phyloP scores from a whole-genome alignment of 2,113 vertebrate species.

The Burhinus bistriatus region DNA sequence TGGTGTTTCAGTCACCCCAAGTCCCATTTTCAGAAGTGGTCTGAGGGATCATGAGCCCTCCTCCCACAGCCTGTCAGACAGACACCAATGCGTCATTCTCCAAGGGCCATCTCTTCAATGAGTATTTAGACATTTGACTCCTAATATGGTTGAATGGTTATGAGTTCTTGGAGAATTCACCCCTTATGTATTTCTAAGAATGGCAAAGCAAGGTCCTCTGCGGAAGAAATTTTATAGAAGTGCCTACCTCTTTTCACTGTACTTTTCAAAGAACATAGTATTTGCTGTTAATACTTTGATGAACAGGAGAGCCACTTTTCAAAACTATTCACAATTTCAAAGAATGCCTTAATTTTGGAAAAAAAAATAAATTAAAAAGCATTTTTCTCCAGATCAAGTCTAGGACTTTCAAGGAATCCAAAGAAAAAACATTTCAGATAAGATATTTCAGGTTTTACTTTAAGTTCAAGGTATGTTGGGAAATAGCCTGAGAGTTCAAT shows the following conservation, averaged over 20 bases:
- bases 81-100: background rate
- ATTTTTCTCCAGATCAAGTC: background rate
- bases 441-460: background rate
- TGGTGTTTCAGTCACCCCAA: fast-evolving
- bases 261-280: background rate
- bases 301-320: background rate
- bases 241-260: background rate
- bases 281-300: background rate
- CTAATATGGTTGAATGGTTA: background rate
- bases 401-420: background rate
- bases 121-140: background rate
- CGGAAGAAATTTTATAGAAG: background rate
- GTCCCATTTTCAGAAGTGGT: background rate
- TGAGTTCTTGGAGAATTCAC: background rate
- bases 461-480: background rate
- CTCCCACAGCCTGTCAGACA: background rate
- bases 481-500: background rate
- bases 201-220: background rate
- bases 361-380: too few species aligned
- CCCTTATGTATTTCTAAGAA: background rate
- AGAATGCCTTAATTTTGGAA: background rate
- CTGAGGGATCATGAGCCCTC: background rate
- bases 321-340: background rate
- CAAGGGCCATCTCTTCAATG: background rate
- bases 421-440: background rate